phyloP scores from a whole-genome alignment of 2,113 vertebrate species.

The Dicerorhinus sumatrensis region DNA sequence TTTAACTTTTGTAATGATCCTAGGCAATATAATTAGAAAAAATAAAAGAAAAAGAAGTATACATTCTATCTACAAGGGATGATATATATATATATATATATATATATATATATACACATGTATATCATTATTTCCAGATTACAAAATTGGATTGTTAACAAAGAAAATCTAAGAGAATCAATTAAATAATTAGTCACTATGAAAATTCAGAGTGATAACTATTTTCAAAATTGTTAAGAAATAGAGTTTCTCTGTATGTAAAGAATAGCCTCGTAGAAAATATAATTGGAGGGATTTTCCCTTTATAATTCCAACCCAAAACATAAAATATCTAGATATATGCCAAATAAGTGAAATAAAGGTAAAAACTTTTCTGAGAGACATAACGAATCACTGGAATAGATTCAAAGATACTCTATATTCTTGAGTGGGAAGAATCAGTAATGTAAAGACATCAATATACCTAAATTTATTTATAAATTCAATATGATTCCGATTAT shows the following conservation, averaged over 20 bases:
- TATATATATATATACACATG: not conserved
- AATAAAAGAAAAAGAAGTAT: not conserved
- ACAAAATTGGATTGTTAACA: not conserved
- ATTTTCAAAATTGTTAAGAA: not conserved
- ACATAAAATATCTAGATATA: not conserved
- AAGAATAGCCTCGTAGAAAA: not conserved
- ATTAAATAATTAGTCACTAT: not conserved
- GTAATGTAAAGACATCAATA: not conserved
- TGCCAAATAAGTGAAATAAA: not conserved
- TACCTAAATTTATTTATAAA: not conserved
- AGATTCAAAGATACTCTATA: not conserved
- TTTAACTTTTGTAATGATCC: not conserved
- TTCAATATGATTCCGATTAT: not conserved
- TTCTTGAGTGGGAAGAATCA: not conserved
- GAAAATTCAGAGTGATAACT: not conserved
- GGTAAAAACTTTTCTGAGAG: not conserved
- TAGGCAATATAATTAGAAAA: not conserved
- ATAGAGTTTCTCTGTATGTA: not conserved
- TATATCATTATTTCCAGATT: not conserved
- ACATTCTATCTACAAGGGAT: not conserved
- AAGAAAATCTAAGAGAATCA: not conserved
- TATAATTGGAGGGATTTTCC: not conserved
- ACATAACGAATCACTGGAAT: not conserved
- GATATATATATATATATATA: not conserved
- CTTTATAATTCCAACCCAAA: not conserved